phyloP scores from a whole-genome alignment of 64 coral and sea anemone genomes.

The Anthopleura sola region DNA sequence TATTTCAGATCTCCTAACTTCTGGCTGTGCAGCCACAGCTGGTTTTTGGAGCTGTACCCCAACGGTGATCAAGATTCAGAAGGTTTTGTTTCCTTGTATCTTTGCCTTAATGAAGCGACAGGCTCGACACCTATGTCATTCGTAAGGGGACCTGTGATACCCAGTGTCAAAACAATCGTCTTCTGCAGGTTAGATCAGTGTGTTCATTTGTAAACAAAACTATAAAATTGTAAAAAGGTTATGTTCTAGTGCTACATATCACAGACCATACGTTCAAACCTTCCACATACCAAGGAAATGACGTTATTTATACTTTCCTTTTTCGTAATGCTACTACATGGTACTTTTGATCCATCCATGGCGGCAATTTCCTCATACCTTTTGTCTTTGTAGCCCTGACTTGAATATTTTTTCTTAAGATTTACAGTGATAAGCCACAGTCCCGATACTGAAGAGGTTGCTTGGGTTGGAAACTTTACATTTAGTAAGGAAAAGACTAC shows the following conservation, averaged over 20 bases:
- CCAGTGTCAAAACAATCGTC: not conserved
- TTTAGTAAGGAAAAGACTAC: not conserved
- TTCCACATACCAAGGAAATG: too few relatives aligned
- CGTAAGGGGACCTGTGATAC: not conserved
- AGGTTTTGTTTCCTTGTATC: constrained; percentile 1
- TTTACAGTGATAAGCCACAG: not conserved
- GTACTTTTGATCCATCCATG: too few relatives aligned
- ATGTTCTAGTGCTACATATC: too few relatives aligned
- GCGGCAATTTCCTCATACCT: too few relatives aligned
- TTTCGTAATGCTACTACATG: too few relatives aligned
- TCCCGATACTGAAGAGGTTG: not conserved
- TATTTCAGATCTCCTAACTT: not conserved
- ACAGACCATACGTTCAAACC: too few relatives aligned
- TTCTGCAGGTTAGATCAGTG: not conserved
- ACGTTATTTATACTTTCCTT: too few relatives aligned
- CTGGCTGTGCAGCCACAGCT: not conserved
- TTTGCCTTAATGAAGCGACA: not conserved
- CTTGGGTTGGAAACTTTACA: not conserved
- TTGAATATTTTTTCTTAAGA: not conserved
- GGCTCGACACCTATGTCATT: not conserved
- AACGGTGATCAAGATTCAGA: not conserved
- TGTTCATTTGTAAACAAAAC: not conserved
- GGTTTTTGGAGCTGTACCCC: not conserved
- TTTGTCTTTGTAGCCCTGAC: too few relatives aligned
- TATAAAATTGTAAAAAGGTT: too few relatives aligned